Base-by-base conservation (phyloP, 2,888 invertebrate genomes). In the Diadegma fenestrale region DNA sequence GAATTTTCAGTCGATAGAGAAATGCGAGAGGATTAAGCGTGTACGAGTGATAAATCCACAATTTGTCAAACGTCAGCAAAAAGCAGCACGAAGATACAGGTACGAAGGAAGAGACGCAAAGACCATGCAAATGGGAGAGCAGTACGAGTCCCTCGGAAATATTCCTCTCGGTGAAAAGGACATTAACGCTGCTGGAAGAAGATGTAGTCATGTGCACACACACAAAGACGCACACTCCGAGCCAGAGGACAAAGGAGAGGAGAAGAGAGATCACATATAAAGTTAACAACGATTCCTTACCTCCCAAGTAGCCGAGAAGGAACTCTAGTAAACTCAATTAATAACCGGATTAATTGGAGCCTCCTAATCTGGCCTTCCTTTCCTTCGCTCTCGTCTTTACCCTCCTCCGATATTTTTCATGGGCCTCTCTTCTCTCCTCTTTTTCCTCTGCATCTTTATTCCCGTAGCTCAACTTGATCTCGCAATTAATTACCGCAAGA, bases 291-390 rank as follows among this genome's bases (percentile, higher is more conserved):
- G 84, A 87, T 86, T 87, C 75, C 85, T 83, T 85, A 86, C 83
- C 87, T 82, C 85, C 86, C 83, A 80, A 82, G 84, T 73, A 77
- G 71, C 79, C 64, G 26, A 12, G 43, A 85, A 85, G 82, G 86
- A 83, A 75, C 82, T 33, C 80, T 75, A 61, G 78, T 80, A 84
- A 88, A 86, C 88, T 88, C 88, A 88, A 91, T 91, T 90, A 91
- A 91, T 89, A 90, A 87, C 84, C 87, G 88, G 87, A 89, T 90
- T 90, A 90, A 89, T 90, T 87, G 85, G 79, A 83, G 80, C 71
- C 86, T 81, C 72, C 86, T 89, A 89, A 89, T 88, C 87, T 87
- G 63, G 76, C 69, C 69, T 66, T 66, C 45, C 43, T 48, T 54
- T 69, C 69, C 58, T 69, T 69, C n/a, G 6, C 48, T 66, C 64